These are phyloP conservation scores for Tolypeutes matacus DNA, from an alignment of 2,797 vertebrate species.

Conservation along the genomic window DNA sequence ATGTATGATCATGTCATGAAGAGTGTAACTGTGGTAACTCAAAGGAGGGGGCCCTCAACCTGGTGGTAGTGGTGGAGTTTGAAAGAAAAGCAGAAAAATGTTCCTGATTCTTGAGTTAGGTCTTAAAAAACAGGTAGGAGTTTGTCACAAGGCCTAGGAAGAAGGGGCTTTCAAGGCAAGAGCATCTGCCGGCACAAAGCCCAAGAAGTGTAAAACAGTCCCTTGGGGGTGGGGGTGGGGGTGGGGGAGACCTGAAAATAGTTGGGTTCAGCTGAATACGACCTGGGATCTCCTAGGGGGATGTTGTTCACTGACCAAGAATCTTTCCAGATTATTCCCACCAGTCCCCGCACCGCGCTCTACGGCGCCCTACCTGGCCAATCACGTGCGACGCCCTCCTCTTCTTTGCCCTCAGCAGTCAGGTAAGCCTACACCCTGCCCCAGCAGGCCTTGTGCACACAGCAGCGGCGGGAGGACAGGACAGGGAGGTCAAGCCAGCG, in stretches of 20 bases:
- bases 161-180: constrained; percentile 59
- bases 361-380: constrained; percentile 79
- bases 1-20: constrained; percentile 29
- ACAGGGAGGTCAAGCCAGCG: background rate
- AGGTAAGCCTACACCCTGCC: constrained; percentile 72
- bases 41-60: constrained; percentile 40
- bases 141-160: constrained; percentile 32
- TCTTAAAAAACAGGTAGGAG: constrained; percentile 51
- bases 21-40: constrained; percentile 29
- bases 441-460: background rate
- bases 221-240: constrained; percentile 51
- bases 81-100: constrained; percentile 68
- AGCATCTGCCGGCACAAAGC: constrained; percentile 62
- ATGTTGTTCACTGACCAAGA: constrained; percentile 45
- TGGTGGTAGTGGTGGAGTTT: background rate
- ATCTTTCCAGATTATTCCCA: constrained; percentile 77
- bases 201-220: constrained; percentile 72
- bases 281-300: constrained; percentile 45
- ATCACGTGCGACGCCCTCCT: constrained; percentile 66
- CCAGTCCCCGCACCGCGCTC: constrained; percentile 65
- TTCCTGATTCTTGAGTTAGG: constrained; percentile 66
- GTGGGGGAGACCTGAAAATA: constrained; percentile 11
- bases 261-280: constrained; percentile 62
- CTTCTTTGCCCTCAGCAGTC: constrained; percentile 79
- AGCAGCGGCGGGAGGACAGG: background rate